Percentiles rank a stretch among this genome's conserved stretches.
Evolutionary conservation across 2,888 invertebrate species (phyloP).

Genomic region (Amphimallon solstitiale): DNA sequence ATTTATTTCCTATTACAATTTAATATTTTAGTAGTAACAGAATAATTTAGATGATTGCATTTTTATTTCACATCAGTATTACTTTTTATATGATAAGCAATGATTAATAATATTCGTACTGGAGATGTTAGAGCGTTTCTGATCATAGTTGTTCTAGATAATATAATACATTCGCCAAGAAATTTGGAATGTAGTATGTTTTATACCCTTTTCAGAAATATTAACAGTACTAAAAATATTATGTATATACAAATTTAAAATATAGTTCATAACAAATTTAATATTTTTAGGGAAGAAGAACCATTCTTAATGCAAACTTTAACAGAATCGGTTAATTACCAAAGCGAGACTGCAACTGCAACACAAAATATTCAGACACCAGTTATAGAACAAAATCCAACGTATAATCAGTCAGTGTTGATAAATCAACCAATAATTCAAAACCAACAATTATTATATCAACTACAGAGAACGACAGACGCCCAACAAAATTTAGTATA

Average conservation of each 20-base stretch:
- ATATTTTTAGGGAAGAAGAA: constrained; percentile 37
- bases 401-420: constrained; percentile 24
- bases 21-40: neutral
- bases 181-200: constrained; percentile 26
- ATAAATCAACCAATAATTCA: constrained; percentile 33
- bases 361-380: constrained; percentile 25
- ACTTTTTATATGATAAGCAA: no score
- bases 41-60: neutral
- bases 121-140: no score
- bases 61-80: neutral
- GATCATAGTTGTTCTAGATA: neutral
- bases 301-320: constrained; percentile 30
- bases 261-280: constrained; percentile 2
- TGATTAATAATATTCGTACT: no score
- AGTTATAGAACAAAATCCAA: constrained; percentile 15
- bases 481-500: constrained; percentile 33
- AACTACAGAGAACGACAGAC: constrained; percentile 27
- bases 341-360: constrained; percentile 6
- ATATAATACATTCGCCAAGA: constrained; percentile 1
- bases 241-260: constrained; percentile 24
- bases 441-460: constrained; percentile 32
- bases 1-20: neutral
- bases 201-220: constrained; percentile 14
- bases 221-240: constrained; percentile 31
- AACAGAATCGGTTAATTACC: constrained; percentile 10